Percentiles rank a stretch among this genome's conserved stretches.
These are phyloP conservation scores for Lipotes vexillifer DNA, from an alignment of 2,113 vertebrate species.

Conservation along the genomic window DNA sequence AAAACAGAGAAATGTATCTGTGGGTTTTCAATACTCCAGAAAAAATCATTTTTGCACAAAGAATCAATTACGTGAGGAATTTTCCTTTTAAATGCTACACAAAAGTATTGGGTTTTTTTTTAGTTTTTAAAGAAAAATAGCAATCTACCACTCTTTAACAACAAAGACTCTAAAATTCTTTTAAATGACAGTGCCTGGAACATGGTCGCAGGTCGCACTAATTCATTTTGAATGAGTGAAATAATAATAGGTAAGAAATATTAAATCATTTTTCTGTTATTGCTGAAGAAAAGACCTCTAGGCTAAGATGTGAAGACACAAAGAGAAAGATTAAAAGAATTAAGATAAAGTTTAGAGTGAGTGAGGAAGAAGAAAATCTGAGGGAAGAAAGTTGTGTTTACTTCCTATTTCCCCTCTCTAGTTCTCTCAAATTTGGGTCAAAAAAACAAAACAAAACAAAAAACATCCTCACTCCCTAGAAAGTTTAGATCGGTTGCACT, in stretches of 20 bases:
- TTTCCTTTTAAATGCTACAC: conserved; percentile 29
- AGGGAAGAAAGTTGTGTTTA: not conserved
- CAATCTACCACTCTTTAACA: not conserved
- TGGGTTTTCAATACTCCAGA: not conserved
- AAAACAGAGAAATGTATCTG: not conserved
- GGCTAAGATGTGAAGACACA: not conserved
- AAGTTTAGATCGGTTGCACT: not conserved
- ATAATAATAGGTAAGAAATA: conserved; percentile 22
- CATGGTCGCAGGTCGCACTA: not conserved
- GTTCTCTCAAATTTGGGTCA: not conserved
- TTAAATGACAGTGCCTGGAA: not conserved
- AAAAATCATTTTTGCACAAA: conserved; percentile 37
- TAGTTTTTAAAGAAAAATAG: conserved; percentile 12
- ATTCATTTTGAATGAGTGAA: conserved; percentile 10
- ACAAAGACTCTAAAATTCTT: not conserved
- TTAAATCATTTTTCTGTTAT: conserved; percentile 5
- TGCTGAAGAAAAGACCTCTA: not conserved
- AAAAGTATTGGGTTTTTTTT: not conserved
- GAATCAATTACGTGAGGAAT: conserved; percentile 5
- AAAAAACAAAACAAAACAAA: not conserved
- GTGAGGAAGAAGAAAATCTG: not conserved
- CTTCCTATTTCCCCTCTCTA: not conserved
- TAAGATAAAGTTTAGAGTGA: not conserved
- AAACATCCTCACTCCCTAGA: not conserved
- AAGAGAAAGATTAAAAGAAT: not conserved